Evolutionary conservation across 2,113 vertebrate genomes (phyloP).

Genomic region (Nothoprocta pentlandii): DNA sequence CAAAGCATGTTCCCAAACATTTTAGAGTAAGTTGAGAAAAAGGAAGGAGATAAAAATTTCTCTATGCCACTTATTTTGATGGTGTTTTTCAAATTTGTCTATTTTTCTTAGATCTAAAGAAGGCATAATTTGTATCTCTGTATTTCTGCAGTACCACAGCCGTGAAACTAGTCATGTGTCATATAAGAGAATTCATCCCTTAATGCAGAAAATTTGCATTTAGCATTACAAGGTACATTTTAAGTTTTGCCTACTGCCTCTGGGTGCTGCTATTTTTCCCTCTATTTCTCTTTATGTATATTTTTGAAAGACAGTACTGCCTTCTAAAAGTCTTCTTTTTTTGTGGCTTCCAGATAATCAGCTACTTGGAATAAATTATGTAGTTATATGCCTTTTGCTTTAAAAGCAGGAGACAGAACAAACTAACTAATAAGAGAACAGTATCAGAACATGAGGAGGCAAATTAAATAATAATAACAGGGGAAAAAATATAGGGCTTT

Average conservation of each 20-base stretch:
- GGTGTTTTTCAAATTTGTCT: background rate
- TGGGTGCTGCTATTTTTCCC: background rate
- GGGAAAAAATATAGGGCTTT: constrained; percentile 1
- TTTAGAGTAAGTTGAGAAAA: background rate
- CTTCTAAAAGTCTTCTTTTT: constrained; percentile 20
- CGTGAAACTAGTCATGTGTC: background rate
- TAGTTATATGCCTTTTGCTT: constrained; percentile 12
- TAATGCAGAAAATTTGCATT: background rate
- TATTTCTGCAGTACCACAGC: background rate
- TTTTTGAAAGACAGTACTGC: background rate
- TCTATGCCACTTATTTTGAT: background rate
- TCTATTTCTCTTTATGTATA: background rate
- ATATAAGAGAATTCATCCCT: background rate
- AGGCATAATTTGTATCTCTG: background rate
- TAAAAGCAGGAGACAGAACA: background rate
- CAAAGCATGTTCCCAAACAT: background rate
- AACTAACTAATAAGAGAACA: background rate
- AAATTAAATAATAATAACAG: constrained; percentile 22
- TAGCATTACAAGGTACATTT: background rate
- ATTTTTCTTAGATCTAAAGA: background rate
- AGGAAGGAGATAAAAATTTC: background rate
- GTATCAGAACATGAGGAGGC: constrained; percentile 1
- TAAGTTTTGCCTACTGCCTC: background rate
- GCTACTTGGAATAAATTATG: background rate
- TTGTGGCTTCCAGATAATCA: constrained; percentile 8